These are phyloP conservation scores for Agriotes lineatus DNA, from an alignment of 2,888 invertebrate genomes.

Conservation along the genomic window DNA sequence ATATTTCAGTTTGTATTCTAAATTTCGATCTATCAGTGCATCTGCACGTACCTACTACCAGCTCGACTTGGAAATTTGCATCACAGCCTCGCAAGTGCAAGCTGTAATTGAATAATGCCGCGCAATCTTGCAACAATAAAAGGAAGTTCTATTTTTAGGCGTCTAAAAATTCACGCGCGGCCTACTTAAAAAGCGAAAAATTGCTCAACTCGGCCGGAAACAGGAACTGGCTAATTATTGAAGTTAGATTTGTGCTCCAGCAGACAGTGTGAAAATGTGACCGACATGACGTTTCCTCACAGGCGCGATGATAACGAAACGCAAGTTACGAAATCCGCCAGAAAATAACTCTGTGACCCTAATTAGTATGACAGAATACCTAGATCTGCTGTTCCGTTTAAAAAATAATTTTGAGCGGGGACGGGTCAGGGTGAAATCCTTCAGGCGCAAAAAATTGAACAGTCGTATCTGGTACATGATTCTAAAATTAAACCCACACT, in stretches of 20 bases:
- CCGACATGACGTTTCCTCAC: conserved; percentile 1
- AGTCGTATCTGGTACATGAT: too few relatives aligned
- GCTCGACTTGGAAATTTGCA: too few relatives aligned
- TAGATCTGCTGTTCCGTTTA: not conserved
- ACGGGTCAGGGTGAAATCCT: too few relatives aligned
- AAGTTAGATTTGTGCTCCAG: not conserved
- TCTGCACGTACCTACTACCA: too few relatives aligned
- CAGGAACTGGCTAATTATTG: conserved; percentile 13
- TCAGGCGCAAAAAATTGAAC: too few relatives aligned
- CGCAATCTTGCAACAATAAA: not conserved
- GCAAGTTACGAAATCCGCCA: not conserved
- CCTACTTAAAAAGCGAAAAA: not conserved
- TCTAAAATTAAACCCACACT: too few relatives aligned
- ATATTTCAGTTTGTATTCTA: too few relatives aligned
- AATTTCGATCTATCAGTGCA: too few relatives aligned
- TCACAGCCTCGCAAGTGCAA: too few relatives aligned
- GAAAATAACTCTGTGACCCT: conserved; percentile 1
- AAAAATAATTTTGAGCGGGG: not conserved
- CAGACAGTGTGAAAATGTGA: not conserved
- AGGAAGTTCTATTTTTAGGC: not conserved
- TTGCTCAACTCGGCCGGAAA: conserved; percentile 1
- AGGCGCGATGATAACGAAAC: not conserved
- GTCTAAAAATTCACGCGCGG: not conserved
- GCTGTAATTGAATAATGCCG: too few relatives aligned
- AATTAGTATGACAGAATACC: not conserved